A percentile compares a stretch with the other conserved stretches of the same genome.
Evolutionary conservation across 1,140 invertebrate species (phyloP).

Genomic region (Stegodyphus mimosarum): DNA sequence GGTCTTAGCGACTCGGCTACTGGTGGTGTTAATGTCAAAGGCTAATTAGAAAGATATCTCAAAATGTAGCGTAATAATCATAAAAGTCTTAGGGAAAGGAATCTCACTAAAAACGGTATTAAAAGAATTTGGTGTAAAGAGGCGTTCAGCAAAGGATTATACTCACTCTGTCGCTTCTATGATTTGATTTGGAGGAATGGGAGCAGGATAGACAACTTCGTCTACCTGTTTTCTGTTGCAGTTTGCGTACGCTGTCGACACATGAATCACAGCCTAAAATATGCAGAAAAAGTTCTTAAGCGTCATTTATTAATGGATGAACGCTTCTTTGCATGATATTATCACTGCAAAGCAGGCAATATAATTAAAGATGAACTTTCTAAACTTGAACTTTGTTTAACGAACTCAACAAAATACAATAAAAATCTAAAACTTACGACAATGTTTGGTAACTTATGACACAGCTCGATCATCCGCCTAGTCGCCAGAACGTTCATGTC

Average conservation of each 20-base stretch:
- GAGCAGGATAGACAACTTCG: constrained; percentile 78
- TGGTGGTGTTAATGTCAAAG: too few relatives aligned
- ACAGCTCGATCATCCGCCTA: constrained; percentile 77
- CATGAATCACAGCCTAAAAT: constrained; percentile 62
- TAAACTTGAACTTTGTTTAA: not conserved
- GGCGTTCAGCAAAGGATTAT: not conserved
- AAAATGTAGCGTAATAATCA: too few relatives aligned
- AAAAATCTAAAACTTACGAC: constrained; percentile 35
- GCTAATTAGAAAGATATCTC: too few relatives aligned
- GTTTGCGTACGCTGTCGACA: constrained; percentile 65
- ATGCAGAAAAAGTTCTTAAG: not conserved
- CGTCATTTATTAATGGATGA: not conserved
- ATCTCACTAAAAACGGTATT: too few relatives aligned
- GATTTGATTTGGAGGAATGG: constrained; percentile 55
- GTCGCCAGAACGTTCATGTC: constrained; percentile 86
- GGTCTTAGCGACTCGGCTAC: too few relatives aligned
- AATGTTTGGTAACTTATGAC: constrained; percentile 60
- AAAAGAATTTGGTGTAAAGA: not conserved
- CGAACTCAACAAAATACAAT: not conserved
- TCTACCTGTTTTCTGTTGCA: constrained; percentile 73
- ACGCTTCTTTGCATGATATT: too few relatives aligned
- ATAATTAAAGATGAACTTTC: too few relatives aligned
- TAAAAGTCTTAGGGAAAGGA: too few relatives aligned
- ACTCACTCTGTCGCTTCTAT: constrained; percentile 61
- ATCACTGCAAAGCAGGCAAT: too few relatives aligned